A percentile compares a stretch with the other conserved stretches of the same genome.
Conservation (phyloP, 1,140 invertebrate genomes). For the Hycleus cichorii region DNA sequence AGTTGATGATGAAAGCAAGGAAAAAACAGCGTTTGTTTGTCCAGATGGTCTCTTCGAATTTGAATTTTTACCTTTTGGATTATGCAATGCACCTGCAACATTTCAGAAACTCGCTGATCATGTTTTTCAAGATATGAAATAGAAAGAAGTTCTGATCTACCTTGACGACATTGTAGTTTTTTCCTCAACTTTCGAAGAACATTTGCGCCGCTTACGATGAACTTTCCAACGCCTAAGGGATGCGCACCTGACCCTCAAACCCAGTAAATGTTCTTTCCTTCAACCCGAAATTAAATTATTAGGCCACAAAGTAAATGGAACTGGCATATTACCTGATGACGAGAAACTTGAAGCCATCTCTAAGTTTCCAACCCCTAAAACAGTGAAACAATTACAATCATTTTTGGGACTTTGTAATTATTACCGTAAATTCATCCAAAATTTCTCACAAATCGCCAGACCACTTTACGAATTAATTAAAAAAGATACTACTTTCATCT, state of each 20-base stretch:
- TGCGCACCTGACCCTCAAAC: not conserved
- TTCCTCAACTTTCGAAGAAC: slow-evolving; percentile 5
- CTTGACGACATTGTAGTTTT: slow-evolving; percentile 13
- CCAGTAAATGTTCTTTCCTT: not conserved
- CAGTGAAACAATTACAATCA: not conserved
- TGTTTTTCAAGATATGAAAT: slow-evolving; percentile 9
- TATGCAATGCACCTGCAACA: slow-evolving; percentile 21
- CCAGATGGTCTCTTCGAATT: not conserved
- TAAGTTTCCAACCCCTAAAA: too few species aligned
- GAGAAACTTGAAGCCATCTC: too few species aligned
- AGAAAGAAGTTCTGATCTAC: slow-evolving; percentile 5
- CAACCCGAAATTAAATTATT: not conserved
- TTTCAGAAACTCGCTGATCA: slow-evolving; percentile 13
- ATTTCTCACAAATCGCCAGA: not conserved
- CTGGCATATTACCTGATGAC: not conserved
- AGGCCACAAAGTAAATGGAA: not conserved
- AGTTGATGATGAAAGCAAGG: not conserved
- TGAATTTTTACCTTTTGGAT: slow-evolving; percentile 19
- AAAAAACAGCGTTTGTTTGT: not conserved
- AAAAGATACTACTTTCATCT: not conserved
- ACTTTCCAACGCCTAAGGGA: not conserved
- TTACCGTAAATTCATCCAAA: slow-evolving; percentile 7
- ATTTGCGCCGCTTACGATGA: not conserved
- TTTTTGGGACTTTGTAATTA: slow-evolving; percentile 4
- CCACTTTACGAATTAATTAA: not conserved